phyloP scores from a whole-genome alignment of 2,888 invertebrate species.

The Zaprionus bogoriensis region DNA sequence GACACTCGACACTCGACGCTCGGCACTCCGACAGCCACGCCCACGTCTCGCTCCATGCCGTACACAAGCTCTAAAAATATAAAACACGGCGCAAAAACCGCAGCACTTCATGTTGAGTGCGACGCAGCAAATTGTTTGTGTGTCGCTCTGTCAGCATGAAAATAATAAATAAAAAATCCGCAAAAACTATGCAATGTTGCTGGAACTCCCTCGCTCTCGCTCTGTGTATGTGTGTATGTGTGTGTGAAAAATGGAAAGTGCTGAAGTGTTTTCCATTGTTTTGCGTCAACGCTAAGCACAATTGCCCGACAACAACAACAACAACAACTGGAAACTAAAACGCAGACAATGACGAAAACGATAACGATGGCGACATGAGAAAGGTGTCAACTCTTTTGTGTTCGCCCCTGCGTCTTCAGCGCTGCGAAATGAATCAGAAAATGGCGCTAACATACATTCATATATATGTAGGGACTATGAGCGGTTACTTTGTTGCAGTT shows the following conservation, averaged over 20 bases:
- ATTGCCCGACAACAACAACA: slow-evolving; percentile 34
- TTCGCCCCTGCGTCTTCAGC: background rate
- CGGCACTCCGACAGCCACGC: background rate
- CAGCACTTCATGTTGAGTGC: slow-evolving; percentile 74
- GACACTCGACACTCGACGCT: background rate
- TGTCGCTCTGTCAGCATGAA: slow-evolving; percentile 32
- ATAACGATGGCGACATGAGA: slow-evolving; percentile 12
- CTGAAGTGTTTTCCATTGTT: slow-evolving; percentile 74
- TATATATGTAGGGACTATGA: background rate
- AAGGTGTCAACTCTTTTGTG: slow-evolving; percentile 18
- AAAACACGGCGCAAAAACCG: slow-evolving; percentile 63
- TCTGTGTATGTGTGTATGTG: slow-evolving; percentile 15
- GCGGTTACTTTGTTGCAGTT: background rate
- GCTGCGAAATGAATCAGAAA: background rate
- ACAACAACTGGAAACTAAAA: slow-evolving; percentile 13
- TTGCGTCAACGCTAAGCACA: slow-evolving; percentile 62
- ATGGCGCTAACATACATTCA: background rate
- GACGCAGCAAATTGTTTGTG: slow-evolving; percentile 66
- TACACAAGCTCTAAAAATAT: slow-evolving; percentile 76
- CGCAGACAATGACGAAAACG: slow-evolving; percentile 9
- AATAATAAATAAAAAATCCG: slow-evolving; percentile 75
- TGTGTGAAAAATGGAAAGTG: slow-evolving; percentile 68
- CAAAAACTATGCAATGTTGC: slow-evolving; percentile 47
- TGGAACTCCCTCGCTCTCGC: background rate
- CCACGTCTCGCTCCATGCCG: slow-evolving; percentile 9